Evolutionary conservation across 2,113 vertebrate genomes (phyloP).

Genomic region (Caranx melampygus): DNA sequence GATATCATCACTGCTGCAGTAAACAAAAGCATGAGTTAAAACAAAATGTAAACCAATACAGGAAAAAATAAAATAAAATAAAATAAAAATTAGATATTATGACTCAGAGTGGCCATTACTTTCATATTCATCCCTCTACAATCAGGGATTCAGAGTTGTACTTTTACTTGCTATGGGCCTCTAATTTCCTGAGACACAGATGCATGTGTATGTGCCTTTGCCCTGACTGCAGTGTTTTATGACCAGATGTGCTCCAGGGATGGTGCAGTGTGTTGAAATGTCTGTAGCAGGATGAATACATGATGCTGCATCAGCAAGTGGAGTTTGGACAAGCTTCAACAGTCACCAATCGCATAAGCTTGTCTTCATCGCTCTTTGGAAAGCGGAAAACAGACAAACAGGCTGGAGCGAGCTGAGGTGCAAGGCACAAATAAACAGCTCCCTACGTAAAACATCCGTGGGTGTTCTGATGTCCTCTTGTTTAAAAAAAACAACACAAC

Average conservation of each 20-base stretch:
- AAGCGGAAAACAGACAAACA: slow-evolving; percentile 17
- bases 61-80: background rate
- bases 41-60: slow-evolving; percentile 20
- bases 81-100: background rate
- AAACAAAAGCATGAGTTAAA: slow-evolving; percentile 20
- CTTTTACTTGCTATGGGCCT: slow-evolving; percentile 28
- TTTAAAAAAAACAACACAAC: background rate
- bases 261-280: slow-evolving; percentile 12
- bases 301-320: slow-evolving; percentile 31
- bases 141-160: background rate
- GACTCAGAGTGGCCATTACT: slow-evolving; percentile 17
- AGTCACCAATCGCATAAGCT: slow-evolving; percentile 26
- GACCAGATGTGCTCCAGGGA: slow-evolving; percentile 9
- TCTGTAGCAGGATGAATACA: slow-evolving; percentile 17
- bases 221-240: background rate
- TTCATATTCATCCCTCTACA: slow-evolving; percentile 14
- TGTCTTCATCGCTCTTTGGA: slow-evolving; percentile 28
- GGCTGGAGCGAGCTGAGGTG: slow-evolving; percentile 10
- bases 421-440: slow-evolving; percentile 38
- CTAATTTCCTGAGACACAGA: slow-evolving; percentile 47
- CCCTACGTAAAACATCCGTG: background rate
- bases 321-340: slow-evolving; percentile 27
- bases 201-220: background rate
- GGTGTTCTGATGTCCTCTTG: background rate
- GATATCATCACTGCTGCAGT: slow-evolving; percentile 34